Evolutionary conservation across 2,113 vertebrate genomes (phyloP), one percentile per base, ranked within the genome.

Genomic region (Pipra filicauda): DNA sequence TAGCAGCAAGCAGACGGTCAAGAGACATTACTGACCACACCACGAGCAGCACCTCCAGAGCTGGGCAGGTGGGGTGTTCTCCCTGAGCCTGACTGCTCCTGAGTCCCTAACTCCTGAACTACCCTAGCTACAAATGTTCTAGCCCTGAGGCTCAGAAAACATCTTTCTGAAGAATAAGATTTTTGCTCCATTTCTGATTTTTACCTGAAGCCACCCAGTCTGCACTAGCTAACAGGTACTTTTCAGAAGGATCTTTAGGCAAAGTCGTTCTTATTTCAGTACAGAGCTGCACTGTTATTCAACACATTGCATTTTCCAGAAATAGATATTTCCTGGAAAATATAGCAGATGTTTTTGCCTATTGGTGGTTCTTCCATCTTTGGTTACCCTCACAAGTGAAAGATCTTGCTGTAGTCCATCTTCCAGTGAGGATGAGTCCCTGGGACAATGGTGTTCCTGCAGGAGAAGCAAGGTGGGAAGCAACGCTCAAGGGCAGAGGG

Each of bases 1-100:
- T 24, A 43, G 23, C 30, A n/a, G 41, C 7, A 41, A 0, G 1
- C 8, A 12, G 15, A 5, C 5, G 16, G 19, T 14, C 24, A 30
- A 43, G 54, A 71, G 31, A 28, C 4, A 1, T 46, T 12, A 5
- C 15, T 28, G 31, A 22, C 48, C 26, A 23, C 0, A 0, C 35
- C 41, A 39, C 0, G 0, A 55, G 26, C 43, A 67, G 78, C 52
- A n/a, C 13, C 23, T 37, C 66, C 71, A 43, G 65, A 67, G 37
- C 52, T 74, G 72, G 54, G 58, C 37, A 26, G 48, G n/a, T 3
- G 8, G 28, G 30, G 2, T 8, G 7, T 20, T 67, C 41, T 67
- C 39, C 27, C 35, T 2, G 6, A 21, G 4, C 13, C 39, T 48
- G 37, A 30, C 61, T 22, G 15, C 44, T 41, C 8, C 72, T 37